Conservation (phyloP, 37 sponge, comb jelly and placozoan genomes). For the Hexactinellida sp. region DNA sequence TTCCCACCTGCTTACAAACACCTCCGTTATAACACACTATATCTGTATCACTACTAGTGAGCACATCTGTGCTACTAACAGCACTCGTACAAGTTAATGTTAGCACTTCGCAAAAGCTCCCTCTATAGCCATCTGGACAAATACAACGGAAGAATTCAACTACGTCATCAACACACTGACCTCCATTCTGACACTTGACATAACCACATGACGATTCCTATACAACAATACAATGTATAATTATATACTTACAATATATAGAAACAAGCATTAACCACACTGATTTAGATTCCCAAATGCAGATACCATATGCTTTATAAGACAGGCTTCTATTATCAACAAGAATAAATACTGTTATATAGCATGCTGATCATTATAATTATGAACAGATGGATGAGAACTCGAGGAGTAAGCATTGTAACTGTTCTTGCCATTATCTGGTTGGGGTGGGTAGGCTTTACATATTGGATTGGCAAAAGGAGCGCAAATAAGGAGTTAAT, state of each 20-base stretch:
- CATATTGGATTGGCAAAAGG: not conserved
- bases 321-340: no score
- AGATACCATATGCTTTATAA: no score
- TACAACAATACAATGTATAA: not conserved
- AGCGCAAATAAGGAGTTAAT: not conserved
- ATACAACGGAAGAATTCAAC: conserved; percentile 23
- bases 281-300: no score
- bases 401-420: not conserved
- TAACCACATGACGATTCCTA: conserved; percentile 28
- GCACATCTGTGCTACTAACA: not conserved
- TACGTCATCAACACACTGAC: conserved; percentile 19
- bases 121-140: conserved; percentile 35
- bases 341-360: no score
- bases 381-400: not conserved
- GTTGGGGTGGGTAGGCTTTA: not conserved
- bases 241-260: no score
- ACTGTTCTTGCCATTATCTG: not conserved
- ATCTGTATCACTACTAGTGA: not conserved
- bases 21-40: not conserved
- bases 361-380: not conserved
- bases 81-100: not conserved
- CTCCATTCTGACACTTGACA: conserved; percentile 44
- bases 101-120: conserved; percentile 30
- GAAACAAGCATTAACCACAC: no score
- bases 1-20: not conserved